Evolutionary conservation across 92 coral and sea anemone species (phyloP), one percentile per base, ranked within the genome.

Genomic region (Chrysogorgia sp.): DNA sequence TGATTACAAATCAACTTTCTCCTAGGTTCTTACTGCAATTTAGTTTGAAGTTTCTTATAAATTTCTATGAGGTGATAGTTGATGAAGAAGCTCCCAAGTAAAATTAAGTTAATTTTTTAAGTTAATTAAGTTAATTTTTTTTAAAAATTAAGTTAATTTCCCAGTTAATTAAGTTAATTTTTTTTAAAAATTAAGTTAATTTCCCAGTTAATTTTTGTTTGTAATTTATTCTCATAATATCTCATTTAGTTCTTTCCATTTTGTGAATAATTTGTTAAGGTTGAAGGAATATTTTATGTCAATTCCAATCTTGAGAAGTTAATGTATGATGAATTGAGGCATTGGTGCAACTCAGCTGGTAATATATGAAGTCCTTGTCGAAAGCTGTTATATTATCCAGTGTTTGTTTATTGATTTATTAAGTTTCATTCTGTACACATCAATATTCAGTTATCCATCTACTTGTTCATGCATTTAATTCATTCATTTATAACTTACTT

Each of bases 291-390:
- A 53, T 94, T 94, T 71, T 94, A 94, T 69, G 85, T 94, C 58
- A 94, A 94, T 53, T 85, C 78, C 10, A 77, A 52, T 13, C 90
- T 94, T 34, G 98, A 94, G 50, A 89, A 82, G 77, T 81, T 94
- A 64, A 94, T 94, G 97, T 94, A 87, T 81, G 98, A 94, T 87
- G 98, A 94, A 55, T 74, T 94, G 25, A 86, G 85, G 23, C 72
- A 91, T 45, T 94, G 97, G 97, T 79, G 94, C 69, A 86, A 90
- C 12, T 76, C 92, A 9, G 85, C 86, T 77, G 97, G 98, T 94
- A 85, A 19, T 15, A 31, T n/a, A 7, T 9, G 23, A 0, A 33
- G 10, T 19, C 10, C 13, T 25, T 26, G 21, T 26, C 12, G 5
- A 37, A 37, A 37, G 12, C 5, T 37, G n/a, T 37, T 37, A 37